Base-by-base conservation (phyloP, 1,140 invertebrate genomes). In the Thrips palmi region DNA sequence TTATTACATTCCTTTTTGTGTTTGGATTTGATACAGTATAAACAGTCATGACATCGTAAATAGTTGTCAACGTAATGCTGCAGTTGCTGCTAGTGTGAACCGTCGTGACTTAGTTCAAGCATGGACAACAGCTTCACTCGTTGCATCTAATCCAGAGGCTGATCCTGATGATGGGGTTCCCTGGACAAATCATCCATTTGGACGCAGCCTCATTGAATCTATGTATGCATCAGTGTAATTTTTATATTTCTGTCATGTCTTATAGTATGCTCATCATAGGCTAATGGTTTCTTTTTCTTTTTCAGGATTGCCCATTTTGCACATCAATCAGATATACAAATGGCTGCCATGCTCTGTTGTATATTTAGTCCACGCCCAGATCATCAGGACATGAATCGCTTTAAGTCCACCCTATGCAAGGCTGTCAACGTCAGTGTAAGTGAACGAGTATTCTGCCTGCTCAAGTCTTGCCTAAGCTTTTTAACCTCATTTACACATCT, bases 271-370 rank as follows among this genome's bases (percentile, higher is more conserved):
- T 12, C 28, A 33, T 1, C 11, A 41, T 7, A 21, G 18, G 10
- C 6, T n/a, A n/a, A 2, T 3, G 15, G 20, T 37, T 40, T 30
- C 45, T 42, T 24, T 30, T 55, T 50, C 42, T 41, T 47, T 58
- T 53, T 42, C 54, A 79, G 76, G 57, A 83, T 85, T 49, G 65
- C 69, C 34, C 76, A 83, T 58, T 84, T 80, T 56, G 77, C 77
- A 2, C 64, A 64, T 44, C 67, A 78, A 32, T 71, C 73, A 3
- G 89, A 97, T 58, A 67, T 93, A 27, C 89, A 97, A 62, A 94
- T 85, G 52, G 80, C 87, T 10, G 87, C 86, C 0, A 89, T 94
- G 75, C 52, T 94, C 20, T 78, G 78, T 37, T 93, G 88, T 58
- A 70, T 79, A 1, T 89, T 91, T 56, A 75, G 75, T 46, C 57